Evolutionary conservation across 2,888 invertebrate genomes (phyloP).

Genomic region (Napeogenes inachia): DNA sequence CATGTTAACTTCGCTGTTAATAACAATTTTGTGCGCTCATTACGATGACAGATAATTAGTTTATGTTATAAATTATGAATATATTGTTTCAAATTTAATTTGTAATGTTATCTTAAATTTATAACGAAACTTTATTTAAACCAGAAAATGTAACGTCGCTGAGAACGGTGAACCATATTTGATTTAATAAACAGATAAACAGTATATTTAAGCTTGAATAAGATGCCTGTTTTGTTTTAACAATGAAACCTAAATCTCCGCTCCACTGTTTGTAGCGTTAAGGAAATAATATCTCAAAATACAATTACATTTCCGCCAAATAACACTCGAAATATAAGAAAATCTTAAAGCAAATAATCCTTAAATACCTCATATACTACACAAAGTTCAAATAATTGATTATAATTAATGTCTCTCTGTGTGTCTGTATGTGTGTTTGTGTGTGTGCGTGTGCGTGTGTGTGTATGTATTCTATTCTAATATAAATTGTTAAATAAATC

Average conservation of each 20-base stretch:
- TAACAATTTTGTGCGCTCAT: constrained; percentile 1
- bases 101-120: no score
- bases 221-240: neutral
- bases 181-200: neutral
- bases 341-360: neutral
- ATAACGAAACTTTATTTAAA: neutral
- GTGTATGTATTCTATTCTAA: neutral
- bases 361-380: neutral
- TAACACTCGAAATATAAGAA: neutral
- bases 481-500: neutral
- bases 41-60: constrained; percentile 1
- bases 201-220: neutral
- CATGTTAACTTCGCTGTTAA: constrained; percentile 1
- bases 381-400: neutral
- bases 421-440: neutral
- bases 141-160: no score
- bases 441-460: no score
- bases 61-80: neutral
- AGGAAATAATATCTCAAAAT: constrained; percentile 2
- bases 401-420: neutral
- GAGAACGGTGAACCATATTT: neutral
- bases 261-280: neutral
- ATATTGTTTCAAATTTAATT: no score
- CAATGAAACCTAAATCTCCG: constrained; percentile 1
- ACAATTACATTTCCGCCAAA: neutral